Evolutionary conservation across 2,888 invertebrate genomes (phyloP), one percentile per base, ranked within the genome.

Genomic region (Ennomos quercinarius): DNA sequence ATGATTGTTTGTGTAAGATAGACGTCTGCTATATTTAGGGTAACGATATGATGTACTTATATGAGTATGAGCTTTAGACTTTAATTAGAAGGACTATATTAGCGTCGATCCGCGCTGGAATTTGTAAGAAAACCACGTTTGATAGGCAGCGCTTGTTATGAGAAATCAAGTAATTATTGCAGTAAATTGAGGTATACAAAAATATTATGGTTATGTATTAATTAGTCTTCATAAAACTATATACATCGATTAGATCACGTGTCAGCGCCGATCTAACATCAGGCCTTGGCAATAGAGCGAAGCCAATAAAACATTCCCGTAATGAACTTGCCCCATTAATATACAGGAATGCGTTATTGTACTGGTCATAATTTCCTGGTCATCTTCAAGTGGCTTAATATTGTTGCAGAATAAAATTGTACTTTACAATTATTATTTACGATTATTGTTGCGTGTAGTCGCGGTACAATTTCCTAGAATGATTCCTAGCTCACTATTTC

Each of bases 291-390:
- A 78, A 77, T 79, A 74, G 72, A 75, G 74, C 72, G 75, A 70
- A 71, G 78, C 68, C 73, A 76, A 83, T 85, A 82, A 83, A 84
- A 80, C 77, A 77, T 67, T 77, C 69, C 76, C 75, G 77, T 86
- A 87, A 87, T 80, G 77, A 77, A 84, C 83, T 82, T 81, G 77
- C 76, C 77, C 73, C 74, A 77, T 79, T 83, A 80, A 80, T 82
- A 80, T 80, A 80, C 78, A 80, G 81, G 86, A 83, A 88, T 86
- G 86, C 76, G 71, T 79, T 72, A 74, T 71, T 74, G 77, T 72
- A 76, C 67, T 75, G 64, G 65, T 65, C 44, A 60, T 63, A 64
- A 80, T 81, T 86, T 89, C 87, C 86, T 81, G 79, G 73, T 84
- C 83, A 77, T 86, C 87, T 76, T 77, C 75, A 71, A 77, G 76